These are phyloP conservation scores for Trichonephila inaurata DNA, from an alignment of 1,140 invertebrate genomes.

Conservation along the genomic window DNA sequence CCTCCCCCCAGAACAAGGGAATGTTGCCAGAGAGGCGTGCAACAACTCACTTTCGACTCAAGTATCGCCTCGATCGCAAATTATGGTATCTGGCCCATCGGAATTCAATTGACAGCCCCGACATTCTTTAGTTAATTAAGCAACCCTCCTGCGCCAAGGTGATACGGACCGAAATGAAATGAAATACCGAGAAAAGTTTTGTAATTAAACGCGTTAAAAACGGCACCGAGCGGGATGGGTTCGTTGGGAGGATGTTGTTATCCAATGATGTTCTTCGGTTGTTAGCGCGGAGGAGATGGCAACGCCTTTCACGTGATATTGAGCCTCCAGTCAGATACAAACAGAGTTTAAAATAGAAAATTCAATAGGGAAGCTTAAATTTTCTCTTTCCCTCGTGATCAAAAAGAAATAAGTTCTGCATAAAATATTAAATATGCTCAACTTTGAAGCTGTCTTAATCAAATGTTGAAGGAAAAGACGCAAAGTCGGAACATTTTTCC, in stretches of 20 bases:
- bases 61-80: constrained; percentile 19
- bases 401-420: no score
- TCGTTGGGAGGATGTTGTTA: background rate
- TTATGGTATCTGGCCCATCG: constrained; percentile 32
- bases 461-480: no score
- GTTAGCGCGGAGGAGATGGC: background rate
- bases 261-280: background rate
- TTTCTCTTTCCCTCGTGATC: no score
- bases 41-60: constrained; percentile 26
- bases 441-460: no score
- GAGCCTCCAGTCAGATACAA: no score
- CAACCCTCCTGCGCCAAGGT: background rate
- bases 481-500: no score
- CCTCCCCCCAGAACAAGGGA: background rate
- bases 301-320: no score
- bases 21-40: constrained; percentile 33
- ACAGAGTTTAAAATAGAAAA: no score
- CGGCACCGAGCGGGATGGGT: background rate
- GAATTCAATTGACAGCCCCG: constrained; percentile 56
- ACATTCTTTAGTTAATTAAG: constrained; percentile 69
- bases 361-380: no score
- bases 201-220: constrained; percentile 31
- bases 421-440: no score
- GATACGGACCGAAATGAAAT: constrained; percentile 24
- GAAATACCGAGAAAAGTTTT: constrained; percentile 46